phyloP scores from a whole-genome alignment of 1,140 invertebrate species.

The Rhopalosiphum maidis region DNA sequence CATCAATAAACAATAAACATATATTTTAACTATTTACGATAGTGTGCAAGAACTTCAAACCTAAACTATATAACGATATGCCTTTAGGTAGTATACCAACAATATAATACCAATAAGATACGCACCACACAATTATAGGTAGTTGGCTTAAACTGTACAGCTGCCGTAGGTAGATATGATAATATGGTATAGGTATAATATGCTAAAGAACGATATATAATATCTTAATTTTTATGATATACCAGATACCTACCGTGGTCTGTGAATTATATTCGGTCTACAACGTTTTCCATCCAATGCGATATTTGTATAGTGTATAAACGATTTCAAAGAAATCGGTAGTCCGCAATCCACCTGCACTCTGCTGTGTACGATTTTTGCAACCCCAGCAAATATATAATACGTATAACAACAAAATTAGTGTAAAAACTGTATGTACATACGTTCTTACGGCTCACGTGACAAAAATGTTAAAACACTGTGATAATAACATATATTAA shows the following conservation, averaged over 20 bases:
- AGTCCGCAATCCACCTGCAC: background rate
- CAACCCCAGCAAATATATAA: background rate
- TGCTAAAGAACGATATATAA: no score
- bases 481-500: background rate
- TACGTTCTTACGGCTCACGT: background rate
- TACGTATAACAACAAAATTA: background rate
- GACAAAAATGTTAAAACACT: background rate
- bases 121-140: no score
- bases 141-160: no score
- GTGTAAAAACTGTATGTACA: background rate
- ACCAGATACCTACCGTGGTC: background rate
- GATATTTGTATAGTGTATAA: background rate
- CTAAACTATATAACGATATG: no score
- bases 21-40: no score
- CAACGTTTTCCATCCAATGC: background rate
- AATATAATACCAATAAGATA: no score
- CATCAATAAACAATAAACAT: no score
- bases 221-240: background rate
- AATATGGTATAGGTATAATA: no score
- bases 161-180: no score
- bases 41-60: no score
- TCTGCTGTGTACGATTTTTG: background rate
- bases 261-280: background rate
- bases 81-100: no score
- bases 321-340: background rate